Conservation (phyloP, 2,888 invertebrate genomes). For the Drosophila pseudotakahashii region DNA sequence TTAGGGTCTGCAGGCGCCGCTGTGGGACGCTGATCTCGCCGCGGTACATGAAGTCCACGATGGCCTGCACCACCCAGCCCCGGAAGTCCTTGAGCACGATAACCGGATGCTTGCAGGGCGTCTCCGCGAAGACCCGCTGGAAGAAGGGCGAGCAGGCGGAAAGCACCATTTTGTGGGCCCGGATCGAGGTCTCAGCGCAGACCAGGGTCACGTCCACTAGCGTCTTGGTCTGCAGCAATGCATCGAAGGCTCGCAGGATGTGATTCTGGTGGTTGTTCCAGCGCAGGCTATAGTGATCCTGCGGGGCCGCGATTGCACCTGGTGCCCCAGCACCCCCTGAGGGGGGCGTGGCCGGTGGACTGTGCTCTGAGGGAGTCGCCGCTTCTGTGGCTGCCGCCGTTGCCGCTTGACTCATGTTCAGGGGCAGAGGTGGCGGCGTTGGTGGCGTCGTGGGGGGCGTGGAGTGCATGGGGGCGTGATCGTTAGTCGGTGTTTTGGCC, state of each 20-base stretch:
- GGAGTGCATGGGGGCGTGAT: slow-evolving; percentile 55
- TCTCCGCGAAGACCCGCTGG: slow-evolving; percentile 94
- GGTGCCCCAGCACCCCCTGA: slow-evolving; percentile 11
- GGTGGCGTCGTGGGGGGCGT: slow-evolving; percentile 76
- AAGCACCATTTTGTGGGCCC: slow-evolving; percentile 95
- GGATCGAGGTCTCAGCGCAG: slow-evolving; percentile 92
- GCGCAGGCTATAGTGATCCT: slow-evolving; percentile 95
- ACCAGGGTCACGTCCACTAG: slow-evolving; percentile 96
- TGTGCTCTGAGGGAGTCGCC: slow-evolving; percentile 45
- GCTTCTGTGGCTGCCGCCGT: slow-evolving; percentile 21
- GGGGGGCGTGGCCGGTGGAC: slow-evolving; percentile 63
- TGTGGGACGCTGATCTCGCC: slow-evolving; percentile 95
- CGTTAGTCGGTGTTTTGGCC: slow-evolving; percentile 52
- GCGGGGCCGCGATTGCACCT: slow-evolving; percentile 75
- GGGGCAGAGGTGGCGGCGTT: slow-evolving; percentile 71
- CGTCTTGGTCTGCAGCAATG: slow-evolving; percentile 93
- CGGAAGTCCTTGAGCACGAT: slow-evolving; percentile 95
- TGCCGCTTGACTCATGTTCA: slow-evolving; percentile 68
- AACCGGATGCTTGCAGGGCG: slow-evolving; percentile 96
- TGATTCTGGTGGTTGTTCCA: slow-evolving; percentile 98
- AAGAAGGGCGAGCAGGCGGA: slow-evolving; percentile 96
- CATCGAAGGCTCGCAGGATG: slow-evolving; percentile 94
- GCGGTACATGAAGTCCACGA: slow-evolving; percentile 97
- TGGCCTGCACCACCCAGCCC: slow-evolving; percentile 94
- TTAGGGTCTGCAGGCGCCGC: slow-evolving; percentile 92